phyloP scores from a whole-genome alignment of 2,888 invertebrate genomes.

The Xylota segnis region DNA sequence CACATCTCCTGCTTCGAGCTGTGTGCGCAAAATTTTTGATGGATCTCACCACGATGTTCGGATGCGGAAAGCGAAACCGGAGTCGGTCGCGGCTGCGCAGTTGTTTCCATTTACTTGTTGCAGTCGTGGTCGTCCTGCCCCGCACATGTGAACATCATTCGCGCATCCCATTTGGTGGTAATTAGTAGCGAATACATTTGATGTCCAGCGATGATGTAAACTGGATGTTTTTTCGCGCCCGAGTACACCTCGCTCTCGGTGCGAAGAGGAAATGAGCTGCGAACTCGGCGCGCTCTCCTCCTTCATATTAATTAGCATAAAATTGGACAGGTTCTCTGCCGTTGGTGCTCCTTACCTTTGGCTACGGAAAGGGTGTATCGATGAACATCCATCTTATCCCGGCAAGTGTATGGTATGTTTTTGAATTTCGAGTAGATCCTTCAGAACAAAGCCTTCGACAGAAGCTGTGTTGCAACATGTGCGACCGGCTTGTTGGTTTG shows the following conservation, averaged over 20 bases:
- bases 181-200: conserved; percentile 76
- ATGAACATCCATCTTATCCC: conserved; percentile 45
- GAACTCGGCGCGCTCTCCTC: conserved; percentile 5
- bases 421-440: conserved; percentile 2
- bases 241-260: conserved; percentile 15
- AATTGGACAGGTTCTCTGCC: conserved; percentile 55
- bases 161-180: conserved; percentile 67
- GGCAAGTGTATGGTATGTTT: not conserved
- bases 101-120: conserved; percentile 29
- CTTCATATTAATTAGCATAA: conserved; percentile 64
- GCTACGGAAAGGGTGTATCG: conserved; percentile 12
- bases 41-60: conserved; percentile 16
- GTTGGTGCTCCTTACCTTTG: not conserved
- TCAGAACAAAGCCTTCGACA: conserved; percentile 32
- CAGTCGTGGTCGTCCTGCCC: not conserved
- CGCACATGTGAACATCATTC: conserved; percentile 61
- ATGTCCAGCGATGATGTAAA: conserved; percentile 77
- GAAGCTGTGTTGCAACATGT: conserved; percentile 55
- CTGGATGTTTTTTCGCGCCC: conserved; percentile 76
- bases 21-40: conserved; percentile 21
- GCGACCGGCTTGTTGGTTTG: not conserved
- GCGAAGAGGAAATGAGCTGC: conserved; percentile 31
- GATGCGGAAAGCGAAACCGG: conserved; percentile 24
- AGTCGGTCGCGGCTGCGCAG: conserved; percentile 2
- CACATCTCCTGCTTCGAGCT: not conserved